Evolutionary conservation across 2,797 vertebrate genomes (phyloP), one percentile per base, ranked within the genome.

Genomic region (Eptatretus atami): DNA sequence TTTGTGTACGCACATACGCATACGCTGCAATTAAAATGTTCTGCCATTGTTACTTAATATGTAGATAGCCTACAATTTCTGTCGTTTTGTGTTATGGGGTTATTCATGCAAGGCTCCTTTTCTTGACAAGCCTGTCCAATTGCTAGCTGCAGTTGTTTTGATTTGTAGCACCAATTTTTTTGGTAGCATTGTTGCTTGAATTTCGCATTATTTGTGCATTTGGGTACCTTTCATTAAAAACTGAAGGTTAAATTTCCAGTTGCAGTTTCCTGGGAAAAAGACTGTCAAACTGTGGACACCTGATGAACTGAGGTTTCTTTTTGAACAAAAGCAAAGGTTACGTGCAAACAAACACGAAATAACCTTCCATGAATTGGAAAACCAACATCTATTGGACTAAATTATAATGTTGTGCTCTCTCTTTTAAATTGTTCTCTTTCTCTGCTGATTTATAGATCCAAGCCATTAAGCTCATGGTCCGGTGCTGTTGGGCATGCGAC

Each of bases 401-500:
- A n/a, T n/a, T n/a, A n/a, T n/a, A n/a, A 61, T 44, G 31, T 44
- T 44, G 31, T 44, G 31, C 31, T 44, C 6, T 66, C 60, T 65
- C 52, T 13, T 69, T 9, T 66, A 1, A 52, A 60, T 6, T 66
- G 13, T 57, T 57, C 15, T 19, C 53, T 14, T 52, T 19, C 31
- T 52, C 12, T 65, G 10, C 13, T 53, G 61, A n/a, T 31, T 19
- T 19, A 19, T 74, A 96, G 90, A 88, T 96, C 68, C 92, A 98
- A 72, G 92, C 90, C 70, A 95, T 96, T 75, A 98, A 98, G 72
- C 78, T 98, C 67, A 66, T 98, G 67, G 87, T 98, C 31, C 85
- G 92, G 53, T 98, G 92, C 77, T 98, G 69, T 69, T 98, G 74
- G 92, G 92, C 65, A 98, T 98, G 92, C 95, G 92, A 98, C 74